Evolutionary conservation across 2,888 invertebrate genomes (phyloP), one percentile per base, ranked within the genome.

Genomic region (Chrysodeixis includens): DNA sequence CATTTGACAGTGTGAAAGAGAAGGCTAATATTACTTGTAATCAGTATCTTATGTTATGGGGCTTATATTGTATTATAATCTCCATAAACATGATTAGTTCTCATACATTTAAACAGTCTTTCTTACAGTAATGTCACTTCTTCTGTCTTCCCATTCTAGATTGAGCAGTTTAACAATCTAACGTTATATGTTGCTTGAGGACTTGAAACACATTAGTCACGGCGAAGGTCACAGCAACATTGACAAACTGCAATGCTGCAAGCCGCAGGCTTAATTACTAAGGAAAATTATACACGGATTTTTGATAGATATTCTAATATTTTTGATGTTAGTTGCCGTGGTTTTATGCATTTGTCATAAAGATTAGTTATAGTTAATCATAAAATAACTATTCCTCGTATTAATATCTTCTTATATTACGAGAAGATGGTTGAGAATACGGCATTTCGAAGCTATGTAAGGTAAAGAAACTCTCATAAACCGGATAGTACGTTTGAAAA

Each of bases 241-340:
- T 76, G 76, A 76, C 76, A 76, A 76, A 66, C 71, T 76, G 72
- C 76, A 76, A 30, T 69, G 54, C 61, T 40, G 61, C 60, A 53
- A 60, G 40, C 35, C 10, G 10, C 44, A 0, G 8, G 32, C 30
- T 52, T 63, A 71, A 71, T 76, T 76, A 60, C 58, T 66, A 56
- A 30, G 16, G 52, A 20, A 35, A 22, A 35, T 58, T 16, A 5
- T 52, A 32, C 46, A 69, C 26, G 30, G 12, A 12, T 14, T 49
- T 52, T 56, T 55, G 54, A 12, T 30, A 46, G 18, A 52, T 18
- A 20, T 32, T 10, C 30, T 20, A 22, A 56, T 14, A 56, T 8
- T 56, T 26, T 40, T 35, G 5, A 35, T 35, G 14, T 35, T 35
- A 12, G 6, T 35, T 35, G 35, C 35, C 35, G 14, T 30, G 7